phyloP scores from a whole-genome alignment of 2,888 invertebrate species.

The Drosophila seclusa region DNA sequence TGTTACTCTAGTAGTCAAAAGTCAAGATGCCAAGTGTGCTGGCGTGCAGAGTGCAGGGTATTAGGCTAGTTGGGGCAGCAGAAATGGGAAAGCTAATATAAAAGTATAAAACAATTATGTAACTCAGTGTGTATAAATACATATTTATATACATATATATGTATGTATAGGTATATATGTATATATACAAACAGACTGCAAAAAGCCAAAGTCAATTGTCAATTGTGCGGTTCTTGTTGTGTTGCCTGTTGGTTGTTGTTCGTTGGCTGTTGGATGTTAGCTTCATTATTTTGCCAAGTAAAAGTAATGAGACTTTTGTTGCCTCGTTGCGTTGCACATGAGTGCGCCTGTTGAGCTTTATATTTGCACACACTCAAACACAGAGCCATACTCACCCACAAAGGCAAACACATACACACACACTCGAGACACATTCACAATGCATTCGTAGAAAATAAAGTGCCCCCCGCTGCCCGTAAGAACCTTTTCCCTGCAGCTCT shows the following conservation, averaged over 20 bases:
- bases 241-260: constrained; percentile 19
- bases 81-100: constrained; percentile 7
- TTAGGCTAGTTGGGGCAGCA: neutral
- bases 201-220: constrained; percentile 67
- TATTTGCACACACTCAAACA: constrained; percentile 46
- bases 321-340: constrained; percentile 79
- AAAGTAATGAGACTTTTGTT: constrained; percentile 81
- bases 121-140: neutral
- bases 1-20: neutral
- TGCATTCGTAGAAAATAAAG: constrained; percentile 43
- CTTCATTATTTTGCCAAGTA: constrained; percentile 79
- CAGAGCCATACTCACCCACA: neutral
- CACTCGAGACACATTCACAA: constrained; percentile 9
- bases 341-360: constrained; percentile 69
- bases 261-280: constrained; percentile 54
- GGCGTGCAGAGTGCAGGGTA: constrained; percentile 3
- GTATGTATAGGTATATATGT: neutral
- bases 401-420: constrained; percentile 5
- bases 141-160: neutral
- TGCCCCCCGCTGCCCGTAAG: constrained; percentile 14
- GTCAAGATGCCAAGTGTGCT: neutral
- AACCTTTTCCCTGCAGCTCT: constrained; percentile 5
- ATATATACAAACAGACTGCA: constrained; percentile 18
- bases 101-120: constrained; percentile 19
- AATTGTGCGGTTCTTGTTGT: constrained; percentile 39